Conservation (phyloP, 2,888 invertebrate genomes). For the Entomobrya proxima region DNA sequence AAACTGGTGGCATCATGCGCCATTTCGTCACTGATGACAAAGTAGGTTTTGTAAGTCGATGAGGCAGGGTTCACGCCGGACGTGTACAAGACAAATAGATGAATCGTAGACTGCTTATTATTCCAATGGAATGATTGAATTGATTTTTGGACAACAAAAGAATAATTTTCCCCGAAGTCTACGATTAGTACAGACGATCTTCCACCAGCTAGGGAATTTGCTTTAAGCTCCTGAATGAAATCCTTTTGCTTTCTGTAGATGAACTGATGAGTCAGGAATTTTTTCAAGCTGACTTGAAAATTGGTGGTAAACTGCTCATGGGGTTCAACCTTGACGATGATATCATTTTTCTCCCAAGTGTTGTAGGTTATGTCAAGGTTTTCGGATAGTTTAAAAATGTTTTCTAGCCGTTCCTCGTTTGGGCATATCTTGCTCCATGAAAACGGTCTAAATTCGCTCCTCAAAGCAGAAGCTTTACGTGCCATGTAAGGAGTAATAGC, state of each 20-base stretch:
- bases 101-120: constrained; percentile 72
- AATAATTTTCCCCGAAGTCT: constrained; percentile 75
- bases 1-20: constrained; percentile 70
- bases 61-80: background rate
- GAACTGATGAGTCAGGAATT: constrained; percentile 47
- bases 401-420: background rate
- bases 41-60: background rate
- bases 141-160: constrained; percentile 72
- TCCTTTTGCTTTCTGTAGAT: constrained; percentile 27
- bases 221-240: constrained; percentile 28
- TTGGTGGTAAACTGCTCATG: background rate
- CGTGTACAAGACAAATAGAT: constrained; percentile 69
- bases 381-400: background rate
- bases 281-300: background rate
- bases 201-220: background rate
- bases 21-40: constrained; percentile 66
- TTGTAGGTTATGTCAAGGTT: background rate
- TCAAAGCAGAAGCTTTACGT: background rate
- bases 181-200: constrained; percentile 59
- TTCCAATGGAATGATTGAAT: constrained; percentile 73
- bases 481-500: background rate
- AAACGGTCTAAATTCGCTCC: background rate
- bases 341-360: background rate
- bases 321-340: background rate
- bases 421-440: background rate